Conservation (phyloP, 1,140 invertebrate genomes). For the Ganaspis sp. region DNA sequence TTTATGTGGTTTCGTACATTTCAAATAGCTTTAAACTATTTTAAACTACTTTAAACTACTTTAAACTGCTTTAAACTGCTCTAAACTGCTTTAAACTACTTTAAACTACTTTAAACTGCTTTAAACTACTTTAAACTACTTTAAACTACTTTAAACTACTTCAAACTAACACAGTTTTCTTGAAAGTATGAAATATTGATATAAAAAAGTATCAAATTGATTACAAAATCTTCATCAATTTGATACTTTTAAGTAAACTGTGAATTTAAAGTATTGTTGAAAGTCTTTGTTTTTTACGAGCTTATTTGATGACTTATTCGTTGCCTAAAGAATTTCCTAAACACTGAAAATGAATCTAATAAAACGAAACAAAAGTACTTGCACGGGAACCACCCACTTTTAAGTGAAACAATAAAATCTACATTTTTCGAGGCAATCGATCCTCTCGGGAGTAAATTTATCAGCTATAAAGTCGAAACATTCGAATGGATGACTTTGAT, state of each 20-base stretch:
- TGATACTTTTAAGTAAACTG: too few relatives aligned
- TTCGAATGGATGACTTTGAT: slow-evolving; percentile 27
- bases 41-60: too few relatives aligned
- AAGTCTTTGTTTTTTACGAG: neutral
- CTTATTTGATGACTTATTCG: neutral
- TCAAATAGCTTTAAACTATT: too few relatives aligned
- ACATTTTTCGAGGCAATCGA: slow-evolving; percentile 9
- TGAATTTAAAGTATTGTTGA: too few relatives aligned
- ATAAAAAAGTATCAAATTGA: too few relatives aligned
- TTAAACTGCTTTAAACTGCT: too few relatives aligned
- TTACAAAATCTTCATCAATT: too few relatives aligned
- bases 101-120: too few relatives aligned
- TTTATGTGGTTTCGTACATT: neutral
- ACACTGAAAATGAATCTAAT: neutral
- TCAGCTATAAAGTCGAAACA: slow-evolving; percentile 26
- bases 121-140: too few relatives aligned
- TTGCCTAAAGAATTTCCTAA: neutral
- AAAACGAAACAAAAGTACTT: neutral
- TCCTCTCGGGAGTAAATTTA: slow-evolving; percentile 8
- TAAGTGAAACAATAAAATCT: slow-evolving; percentile 27
- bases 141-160: too few relatives aligned
- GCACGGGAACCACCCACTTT: neutral
- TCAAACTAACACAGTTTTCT: neutral
- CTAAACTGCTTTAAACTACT: too few relatives aligned
- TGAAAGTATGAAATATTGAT: neutral